These are phyloP conservation scores for Sarcophilus harrisii DNA, from an alignment of 2,797 vertebrate genomes.

Conservation along the genomic window DNA sequence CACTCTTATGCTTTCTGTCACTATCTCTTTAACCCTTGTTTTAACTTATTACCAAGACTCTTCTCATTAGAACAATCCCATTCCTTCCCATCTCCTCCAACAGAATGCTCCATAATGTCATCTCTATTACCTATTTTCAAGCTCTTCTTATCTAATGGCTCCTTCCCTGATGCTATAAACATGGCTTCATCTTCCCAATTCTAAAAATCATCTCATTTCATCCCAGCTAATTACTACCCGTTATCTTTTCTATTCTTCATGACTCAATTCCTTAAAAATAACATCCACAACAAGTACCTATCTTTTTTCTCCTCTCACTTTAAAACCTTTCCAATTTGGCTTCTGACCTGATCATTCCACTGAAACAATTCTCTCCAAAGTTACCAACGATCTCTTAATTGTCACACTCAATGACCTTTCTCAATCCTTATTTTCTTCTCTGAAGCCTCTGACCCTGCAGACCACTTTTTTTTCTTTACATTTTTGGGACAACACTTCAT, in stretches of 20 bases:
- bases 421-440: not conserved
- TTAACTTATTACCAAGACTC: not conserved
- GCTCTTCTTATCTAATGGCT: not conserved
- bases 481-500: not conserved
- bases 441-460: not conserved
- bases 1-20: not conserved
- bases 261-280: not conserved
- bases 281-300: not conserved
- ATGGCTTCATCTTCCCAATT: not conserved
- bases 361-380: not conserved
- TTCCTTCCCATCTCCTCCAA: not conserved
- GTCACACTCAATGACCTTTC: not conserved
- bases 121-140: not conserved
- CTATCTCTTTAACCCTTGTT: not conserved
- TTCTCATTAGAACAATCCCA: not conserved
- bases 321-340: not conserved
- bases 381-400: not conserved
- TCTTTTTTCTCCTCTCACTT: not conserved
- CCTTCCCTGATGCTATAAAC: not conserved
- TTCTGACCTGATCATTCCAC: not conserved
- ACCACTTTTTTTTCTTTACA: not conserved
- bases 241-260: not conserved
- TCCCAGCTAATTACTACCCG: not conserved
- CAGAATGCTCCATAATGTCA: not conserved
- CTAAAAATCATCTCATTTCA: not conserved